phyloP scores from a whole-genome alignment of 1,140 invertebrate genomes.

The Scaptomyza pallida region DNA sequence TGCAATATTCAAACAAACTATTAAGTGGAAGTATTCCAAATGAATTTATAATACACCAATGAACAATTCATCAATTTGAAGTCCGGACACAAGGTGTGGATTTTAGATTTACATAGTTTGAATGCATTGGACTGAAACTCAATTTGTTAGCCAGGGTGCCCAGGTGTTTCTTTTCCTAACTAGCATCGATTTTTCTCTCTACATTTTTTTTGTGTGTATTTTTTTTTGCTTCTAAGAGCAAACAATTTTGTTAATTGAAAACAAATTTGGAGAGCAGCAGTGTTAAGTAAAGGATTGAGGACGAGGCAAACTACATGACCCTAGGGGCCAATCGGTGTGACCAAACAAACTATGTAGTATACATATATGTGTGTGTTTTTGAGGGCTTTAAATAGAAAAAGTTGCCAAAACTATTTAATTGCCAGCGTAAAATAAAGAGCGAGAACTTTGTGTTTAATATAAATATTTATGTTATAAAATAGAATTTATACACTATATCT shows the following conservation, averaged over 20 bases:
- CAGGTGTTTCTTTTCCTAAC: slow-evolving; percentile 1
- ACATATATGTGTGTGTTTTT: background rate
- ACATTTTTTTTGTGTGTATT: no score
- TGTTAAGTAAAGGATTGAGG: background rate
- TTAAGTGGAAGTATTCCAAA: background rate
- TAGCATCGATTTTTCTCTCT: slow-evolving; percentile 36
- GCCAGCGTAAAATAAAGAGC: background rate
- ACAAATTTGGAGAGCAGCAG: slow-evolving; percentile 59
- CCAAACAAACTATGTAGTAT: slow-evolving; percentile 10
- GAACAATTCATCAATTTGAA: slow-evolving; percentile 1
- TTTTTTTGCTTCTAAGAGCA: slow-evolving; percentile 2
- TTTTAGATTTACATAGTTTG: slow-evolving; percentile 6
- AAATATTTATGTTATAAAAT: background rate
- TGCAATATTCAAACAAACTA: background rate
- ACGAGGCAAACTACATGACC: slow-evolving; percentile 27
- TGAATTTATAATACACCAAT: background rate
- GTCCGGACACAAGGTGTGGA: slow-evolving; percentile 1
- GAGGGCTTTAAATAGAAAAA: slow-evolving; percentile 16
- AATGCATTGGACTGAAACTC: slow-evolving; percentile 18
- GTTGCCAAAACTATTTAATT: slow-evolving; percentile 41
- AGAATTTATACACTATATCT: background rate
- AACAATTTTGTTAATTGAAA: slow-evolving; percentile 79
- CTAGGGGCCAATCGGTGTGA: slow-evolving; percentile 35
- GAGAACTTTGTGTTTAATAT: background rate
- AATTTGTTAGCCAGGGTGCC: slow-evolving; percentile 12